phyloP scores from a whole-genome alignment of 2,113 vertebrate genomes.

The Amblyopsis rosae region DNA sequence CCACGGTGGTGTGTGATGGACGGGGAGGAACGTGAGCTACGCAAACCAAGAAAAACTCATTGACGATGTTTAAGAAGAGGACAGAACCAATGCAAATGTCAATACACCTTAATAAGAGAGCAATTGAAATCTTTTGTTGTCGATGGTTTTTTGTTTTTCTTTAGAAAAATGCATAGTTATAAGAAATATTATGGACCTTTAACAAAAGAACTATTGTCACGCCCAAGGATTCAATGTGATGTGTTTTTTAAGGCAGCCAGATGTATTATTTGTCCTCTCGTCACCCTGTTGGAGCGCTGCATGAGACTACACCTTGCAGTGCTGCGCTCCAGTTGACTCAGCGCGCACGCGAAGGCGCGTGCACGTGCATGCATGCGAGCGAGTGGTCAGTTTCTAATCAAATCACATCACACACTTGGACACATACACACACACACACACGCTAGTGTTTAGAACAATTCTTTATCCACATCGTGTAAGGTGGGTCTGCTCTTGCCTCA shows the following conservation, averaged over 20 bases:
- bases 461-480: slow-evolving; percentile 65
- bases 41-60: slow-evolving; percentile 76
- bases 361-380: slow-evolving; percentile 49
- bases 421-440: slow-evolving; percentile 13
- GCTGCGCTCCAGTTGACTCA: slow-evolving; percentile 61
- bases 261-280: slow-evolving; percentile 45
- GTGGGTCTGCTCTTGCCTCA: slow-evolving; percentile 77
- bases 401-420: slow-evolving; percentile 29
- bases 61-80: slow-evolving; percentile 69
- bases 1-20: slow-evolving; percentile 7
- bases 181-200: slow-evolving; percentile 65
- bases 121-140: slow-evolving; percentile 65
- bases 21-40: slow-evolving; percentile 52
- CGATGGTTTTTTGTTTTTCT: slow-evolving; percentile 53
- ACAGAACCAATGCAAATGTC: slow-evolving; percentile 75
- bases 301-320: slow-evolving; percentile 62
- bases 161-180: slow-evolving; percentile 70
- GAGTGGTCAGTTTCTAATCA: slow-evolving; percentile 59
- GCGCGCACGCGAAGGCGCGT: slow-evolving; percentile 47
- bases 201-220: slow-evolving; percentile 52
- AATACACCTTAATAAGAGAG: slow-evolving; percentile 72
- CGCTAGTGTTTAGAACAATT: slow-evolving; percentile 54
- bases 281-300: slow-evolving; percentile 54
- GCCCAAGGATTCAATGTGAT: slow-evolving; percentile 74
- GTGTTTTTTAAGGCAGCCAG: slow-evolving; percentile 71